Percentiles rank a stretch among this genome's conserved stretches.
These are phyloP conservation scores for Acronicta aceris DNA, from an alignment of 2,888 invertebrate genomes.

Conservation along the genomic window DNA sequence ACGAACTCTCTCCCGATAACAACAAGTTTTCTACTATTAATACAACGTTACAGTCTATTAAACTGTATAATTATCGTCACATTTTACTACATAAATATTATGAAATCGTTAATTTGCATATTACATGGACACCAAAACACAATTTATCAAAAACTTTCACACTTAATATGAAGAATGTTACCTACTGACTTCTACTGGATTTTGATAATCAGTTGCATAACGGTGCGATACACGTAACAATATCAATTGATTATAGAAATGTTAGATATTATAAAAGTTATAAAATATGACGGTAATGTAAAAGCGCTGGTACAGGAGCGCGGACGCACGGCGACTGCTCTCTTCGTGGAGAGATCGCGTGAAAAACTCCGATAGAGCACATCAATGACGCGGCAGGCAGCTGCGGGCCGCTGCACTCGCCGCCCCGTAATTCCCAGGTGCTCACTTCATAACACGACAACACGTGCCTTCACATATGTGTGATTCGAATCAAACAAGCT, in stretches of 20 bases:
- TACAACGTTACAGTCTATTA: conserved; percentile 56
- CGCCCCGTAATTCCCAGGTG: conserved; percentile 46
- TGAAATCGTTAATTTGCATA: conserved; percentile 67
- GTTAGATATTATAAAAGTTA: conserved; percentile 35
- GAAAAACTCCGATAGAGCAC: conserved; percentile 84
- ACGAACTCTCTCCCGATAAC: conserved; percentile 56
- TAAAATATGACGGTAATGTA: conserved; percentile 50
- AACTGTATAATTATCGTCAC: conserved; percentile 61
- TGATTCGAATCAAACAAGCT: conserved; percentile 49
- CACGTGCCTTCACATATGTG: conserved; percentile 46
- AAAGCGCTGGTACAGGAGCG: conserved; percentile 74
- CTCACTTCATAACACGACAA: conserved; percentile 55
- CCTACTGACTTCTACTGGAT: conserved; percentile 25
- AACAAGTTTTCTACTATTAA: conserved; percentile 55
- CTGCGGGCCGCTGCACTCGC: conserved; percentile 9
- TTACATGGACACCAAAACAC: conserved; percentile 62
- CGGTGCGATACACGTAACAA: conserved; percentile 34
- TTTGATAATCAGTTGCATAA: conserved; percentile 42
- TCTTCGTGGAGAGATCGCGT: conserved; percentile 87
- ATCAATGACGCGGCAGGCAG: conserved; percentile 67
- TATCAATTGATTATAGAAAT: conserved; percentile 42
- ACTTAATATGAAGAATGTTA: conserved; percentile 39
- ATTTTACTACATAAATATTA: conserved; percentile 63
- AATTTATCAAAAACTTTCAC: conserved; percentile 67
- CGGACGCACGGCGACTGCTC: conserved; percentile 82